These are phyloP conservation scores for Leptinotarsa peninsularis DNA, from an alignment of 2,888 invertebrate species.

Conservation along the genomic window DNA sequence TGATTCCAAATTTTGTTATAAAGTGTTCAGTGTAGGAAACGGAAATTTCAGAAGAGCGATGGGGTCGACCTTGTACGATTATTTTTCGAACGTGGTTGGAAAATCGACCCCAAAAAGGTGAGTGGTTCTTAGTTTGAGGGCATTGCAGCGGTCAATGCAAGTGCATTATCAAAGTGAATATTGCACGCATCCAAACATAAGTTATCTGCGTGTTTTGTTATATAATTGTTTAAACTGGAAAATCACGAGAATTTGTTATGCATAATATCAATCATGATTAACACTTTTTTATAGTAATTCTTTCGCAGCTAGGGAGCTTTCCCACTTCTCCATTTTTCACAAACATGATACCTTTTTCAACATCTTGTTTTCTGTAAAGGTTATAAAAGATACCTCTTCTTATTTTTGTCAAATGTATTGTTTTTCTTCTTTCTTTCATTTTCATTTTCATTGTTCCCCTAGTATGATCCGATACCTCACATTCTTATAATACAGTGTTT, in stretches of 20 bases:
- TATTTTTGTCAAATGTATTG: too few relatives aligned
- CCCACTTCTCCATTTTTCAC: too few relatives aligned
- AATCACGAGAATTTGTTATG: not conserved
- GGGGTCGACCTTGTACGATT: slow-evolving; percentile 33
- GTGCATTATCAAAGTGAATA: not conserved
- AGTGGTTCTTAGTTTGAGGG: slow-evolving; percentile 24
- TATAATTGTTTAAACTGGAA: not conserved
- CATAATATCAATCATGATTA: not conserved
- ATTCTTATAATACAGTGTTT: too few relatives aligned
- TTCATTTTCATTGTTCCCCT: too few relatives aligned
- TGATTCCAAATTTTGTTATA: slow-evolving; percentile 28
- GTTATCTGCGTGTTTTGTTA: not conserved
- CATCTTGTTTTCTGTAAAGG: too few relatives aligned
- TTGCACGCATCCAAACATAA: not conserved
- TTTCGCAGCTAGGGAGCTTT: too few relatives aligned
- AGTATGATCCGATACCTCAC: too few relatives aligned
- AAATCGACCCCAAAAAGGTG: slow-evolving; percentile 29
- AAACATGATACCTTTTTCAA: too few relatives aligned
- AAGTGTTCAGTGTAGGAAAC: not conserved
- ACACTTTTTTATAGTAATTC: not conserved
- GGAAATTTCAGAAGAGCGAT: slow-evolving; percentile 18
- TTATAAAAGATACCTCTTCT: too few relatives aligned
- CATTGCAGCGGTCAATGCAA: slow-evolving; percentile 1
- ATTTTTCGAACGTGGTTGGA: slow-evolving; percentile 30
- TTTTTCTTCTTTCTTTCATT: too few relatives aligned